These are phyloP conservation scores for Xenopus tropicalis DNA, from an alignment of 2,113 vertebrate species.

Conservation along the genomic window UCB_Xtro_10.0 CM004445.2:32699001-32699500, in stretches of 20 bases:
- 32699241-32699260: neutral
- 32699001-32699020: no score
- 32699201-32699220: no score
- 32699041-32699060: no score
- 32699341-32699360: constrained; percentile 22
- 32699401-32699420: constrained; percentile 24
- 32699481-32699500: no score
- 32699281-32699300: constrained; percentile 37
- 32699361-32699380: constrained; percentile 15
- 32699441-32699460: constrained; percentile 20
- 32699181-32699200: no score
- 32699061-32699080: no score
- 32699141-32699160: no score
- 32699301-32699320: constrained; percentile 8
- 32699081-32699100: no score
- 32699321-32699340: constrained; percentile 11
- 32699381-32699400: constrained; percentile 27
- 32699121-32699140: no score
- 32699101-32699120: no score
- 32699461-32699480: constrained; percentile 18
- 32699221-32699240: neutral
- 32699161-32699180: no score
- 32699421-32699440: constrained; percentile 8
- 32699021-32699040: no score
- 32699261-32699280: constrained; percentile 31